Evolutionary conservation across 35 echinoderm and acorn worm genomes (phyloP).

Genomic region (Stichopus chloronotus): DNA sequence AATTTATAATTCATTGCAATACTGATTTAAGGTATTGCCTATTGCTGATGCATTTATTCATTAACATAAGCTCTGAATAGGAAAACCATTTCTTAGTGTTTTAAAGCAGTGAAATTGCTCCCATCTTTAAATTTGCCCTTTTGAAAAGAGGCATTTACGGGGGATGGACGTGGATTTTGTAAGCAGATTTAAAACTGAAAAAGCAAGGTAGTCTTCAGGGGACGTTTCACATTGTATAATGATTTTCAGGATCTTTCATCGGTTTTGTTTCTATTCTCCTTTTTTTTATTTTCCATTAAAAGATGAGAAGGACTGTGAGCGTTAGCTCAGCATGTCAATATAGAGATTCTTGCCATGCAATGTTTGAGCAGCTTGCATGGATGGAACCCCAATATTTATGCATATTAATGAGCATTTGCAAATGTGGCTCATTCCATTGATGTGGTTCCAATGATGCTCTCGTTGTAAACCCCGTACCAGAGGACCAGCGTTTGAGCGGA

Average conservation of each 20-base stretch:
- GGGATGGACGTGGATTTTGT: too few species aligned
- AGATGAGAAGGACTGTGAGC: neutral
- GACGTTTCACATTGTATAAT: neutral
- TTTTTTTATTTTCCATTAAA: neutral
- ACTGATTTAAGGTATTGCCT: too few species aligned
- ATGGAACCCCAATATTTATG: neutral
- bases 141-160: too few species aligned
- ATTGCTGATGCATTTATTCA: too few species aligned
- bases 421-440: neutral
- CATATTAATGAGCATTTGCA: neutral
- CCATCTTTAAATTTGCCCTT: too few species aligned
- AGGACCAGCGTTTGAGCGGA: neutral
- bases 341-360: neutral
- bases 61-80: too few species aligned
- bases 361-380: conserved; percentile 31
- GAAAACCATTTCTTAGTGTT: too few species aligned
- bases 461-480: neutral
- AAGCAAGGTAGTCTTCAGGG: neutral
- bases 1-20: too few species aligned
- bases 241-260: neutral
- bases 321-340: neutral
- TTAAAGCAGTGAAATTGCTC: too few species aligned
- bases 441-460: conserved; percentile 41
- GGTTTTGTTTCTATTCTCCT: neutral
- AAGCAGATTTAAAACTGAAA: too few species aligned